Percentiles rank a stretch among this genome's conserved stretches.
Conservation (phyloP, 2,797 vertebrate genomes). For the Rhabdophis nuchalis region DNA sequence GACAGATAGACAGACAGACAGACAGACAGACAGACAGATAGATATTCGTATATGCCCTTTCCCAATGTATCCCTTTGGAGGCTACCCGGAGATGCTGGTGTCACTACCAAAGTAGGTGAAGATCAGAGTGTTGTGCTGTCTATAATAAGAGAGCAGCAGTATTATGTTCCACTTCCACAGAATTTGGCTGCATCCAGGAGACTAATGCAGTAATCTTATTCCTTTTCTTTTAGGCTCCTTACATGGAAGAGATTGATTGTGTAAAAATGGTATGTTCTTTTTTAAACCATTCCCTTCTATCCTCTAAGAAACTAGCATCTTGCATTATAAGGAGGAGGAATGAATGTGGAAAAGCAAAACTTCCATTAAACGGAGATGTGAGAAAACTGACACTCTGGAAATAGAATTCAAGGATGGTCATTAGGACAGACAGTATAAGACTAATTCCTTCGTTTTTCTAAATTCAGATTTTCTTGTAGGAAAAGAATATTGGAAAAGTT, state of each 20-base stretch:
- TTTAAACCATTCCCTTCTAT: background rate
- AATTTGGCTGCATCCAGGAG: background rate
- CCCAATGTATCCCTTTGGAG: background rate
- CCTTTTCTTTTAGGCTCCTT: background rate
- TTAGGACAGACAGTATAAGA: background rate
- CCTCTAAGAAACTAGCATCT: background rate
- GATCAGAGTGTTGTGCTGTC: background rate
- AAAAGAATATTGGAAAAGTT: background rate
- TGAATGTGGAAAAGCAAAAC: background rate
- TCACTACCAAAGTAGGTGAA: background rate
- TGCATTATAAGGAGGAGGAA: background rate
- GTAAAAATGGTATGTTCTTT: background rate
- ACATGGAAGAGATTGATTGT: background rate
- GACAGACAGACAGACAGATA: no score
- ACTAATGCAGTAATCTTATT: background rate
- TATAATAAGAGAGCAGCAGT: background rate
- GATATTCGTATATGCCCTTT: background rate
- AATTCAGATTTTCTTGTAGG: background rate
- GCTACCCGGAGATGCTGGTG: background rate
- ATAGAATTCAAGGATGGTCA: background rate
- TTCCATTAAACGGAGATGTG: background rate
- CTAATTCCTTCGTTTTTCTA: background rate
- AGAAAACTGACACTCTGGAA: background rate
- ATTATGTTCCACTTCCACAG: background rate
- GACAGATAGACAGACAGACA: no score